A percentile compares a stretch with the other conserved stretches of the same genome.
Conservation (phyloP, 2,113 vertebrate genomes). For the Phoxinus phoxinus region DNA sequence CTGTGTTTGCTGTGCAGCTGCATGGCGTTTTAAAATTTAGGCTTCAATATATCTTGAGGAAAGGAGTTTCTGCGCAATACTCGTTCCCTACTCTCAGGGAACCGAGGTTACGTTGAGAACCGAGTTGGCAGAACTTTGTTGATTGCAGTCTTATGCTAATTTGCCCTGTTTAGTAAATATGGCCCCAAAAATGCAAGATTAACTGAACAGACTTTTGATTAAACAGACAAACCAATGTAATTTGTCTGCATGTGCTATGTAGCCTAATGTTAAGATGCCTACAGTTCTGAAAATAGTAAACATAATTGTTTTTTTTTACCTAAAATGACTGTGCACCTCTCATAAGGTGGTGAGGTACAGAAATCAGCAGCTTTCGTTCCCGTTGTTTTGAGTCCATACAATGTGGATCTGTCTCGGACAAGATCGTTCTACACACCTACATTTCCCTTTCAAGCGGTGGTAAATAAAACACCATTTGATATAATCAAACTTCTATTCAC, state of each 20-base stretch:
- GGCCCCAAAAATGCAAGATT: neutral
- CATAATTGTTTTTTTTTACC: neutral
- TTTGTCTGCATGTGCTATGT: too few species aligned
- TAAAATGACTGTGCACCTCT: neutral
- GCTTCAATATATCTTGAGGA: too few species aligned
- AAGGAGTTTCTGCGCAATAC: too few species aligned
- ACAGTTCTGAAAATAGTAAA: neutral
- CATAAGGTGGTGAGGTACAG: conserved; percentile 81
- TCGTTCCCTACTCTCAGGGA: too few species aligned
- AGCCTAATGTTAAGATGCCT: too few species aligned
- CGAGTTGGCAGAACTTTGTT: too few species aligned
- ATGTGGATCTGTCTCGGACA: conserved; percentile 79
- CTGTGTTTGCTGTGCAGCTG: too few species aligned
- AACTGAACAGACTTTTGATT: neutral
- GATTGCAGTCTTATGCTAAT: too few species aligned
- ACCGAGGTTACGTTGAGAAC: too few species aligned
- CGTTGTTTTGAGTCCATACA: conserved; percentile 75
- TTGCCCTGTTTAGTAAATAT: too few species aligned
- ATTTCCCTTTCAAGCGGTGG: conserved; percentile 74
- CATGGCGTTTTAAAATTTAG: too few species aligned
- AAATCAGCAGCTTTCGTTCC: conserved; percentile 77
- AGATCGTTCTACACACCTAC: conserved; percentile 74
- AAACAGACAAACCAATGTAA: neutral
- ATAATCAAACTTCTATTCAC: neutral
- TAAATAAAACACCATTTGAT: conserved; percentile 57